phyloP scores from a whole-genome alignment of 2,113 vertebrate genomes.

The Zapornia atra region DNA sequence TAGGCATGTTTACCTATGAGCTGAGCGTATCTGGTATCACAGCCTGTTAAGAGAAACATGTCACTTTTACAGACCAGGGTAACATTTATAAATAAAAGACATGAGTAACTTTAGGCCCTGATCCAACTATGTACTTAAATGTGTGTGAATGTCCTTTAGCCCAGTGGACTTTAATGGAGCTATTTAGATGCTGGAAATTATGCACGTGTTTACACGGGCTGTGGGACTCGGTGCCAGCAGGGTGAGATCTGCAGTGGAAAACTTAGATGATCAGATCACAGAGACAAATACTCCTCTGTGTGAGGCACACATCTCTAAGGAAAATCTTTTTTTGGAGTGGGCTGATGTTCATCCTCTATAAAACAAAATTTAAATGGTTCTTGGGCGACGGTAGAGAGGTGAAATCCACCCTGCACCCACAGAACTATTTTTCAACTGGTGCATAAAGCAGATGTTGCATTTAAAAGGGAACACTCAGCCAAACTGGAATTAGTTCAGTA shows the following conservation, averaged over 20 bases:
- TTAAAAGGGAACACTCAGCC: slow-evolving; percentile 20
- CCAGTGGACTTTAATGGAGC: slow-evolving; percentile 25
- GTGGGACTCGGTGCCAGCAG: neutral
- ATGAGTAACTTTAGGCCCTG: slow-evolving; percentile 41
- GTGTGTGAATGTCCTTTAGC: slow-evolving; percentile 39
- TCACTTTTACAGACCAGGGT: slow-evolving; percentile 39
- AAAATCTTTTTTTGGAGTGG: neutral
- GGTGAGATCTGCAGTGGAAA: slow-evolving; percentile 10
- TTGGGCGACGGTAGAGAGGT: neutral
- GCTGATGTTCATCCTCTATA: slow-evolving; percentile 9
- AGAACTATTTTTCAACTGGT: slow-evolving; percentile 2
- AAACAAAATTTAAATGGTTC: slow-evolving; percentile 6
- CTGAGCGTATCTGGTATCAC: neutral
- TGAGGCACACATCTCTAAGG: neutral
- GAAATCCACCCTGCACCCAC: neutral
- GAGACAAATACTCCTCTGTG: neutral
- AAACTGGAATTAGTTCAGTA: slow-evolving; percentile 51
- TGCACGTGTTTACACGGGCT: neutral
- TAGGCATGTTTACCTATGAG: slow-evolving; percentile 4
- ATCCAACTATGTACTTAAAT: slow-evolving; percentile 48
- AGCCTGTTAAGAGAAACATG: slow-evolving; percentile 34
- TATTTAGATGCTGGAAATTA: slow-evolving; percentile 32
- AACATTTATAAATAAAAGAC: slow-evolving; percentile 59
- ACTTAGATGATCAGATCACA: neutral
- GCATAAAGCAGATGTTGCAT: slow-evolving; percentile 49